Conservation (phyloP, 2,113 vertebrate species). For the Neodontobutis hainanensis region DNA sequence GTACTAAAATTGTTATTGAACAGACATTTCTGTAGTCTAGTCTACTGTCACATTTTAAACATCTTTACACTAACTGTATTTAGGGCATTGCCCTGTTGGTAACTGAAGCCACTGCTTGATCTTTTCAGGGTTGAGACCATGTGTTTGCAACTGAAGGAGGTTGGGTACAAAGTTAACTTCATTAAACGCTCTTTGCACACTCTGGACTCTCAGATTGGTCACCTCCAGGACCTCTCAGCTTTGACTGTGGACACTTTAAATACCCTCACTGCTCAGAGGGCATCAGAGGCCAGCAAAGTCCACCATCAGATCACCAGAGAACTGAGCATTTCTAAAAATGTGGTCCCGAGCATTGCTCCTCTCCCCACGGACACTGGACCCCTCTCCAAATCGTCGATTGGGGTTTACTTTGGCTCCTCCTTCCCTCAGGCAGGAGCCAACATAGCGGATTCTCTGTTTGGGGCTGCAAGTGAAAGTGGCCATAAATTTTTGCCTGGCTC, state of each 20-base stretch:
- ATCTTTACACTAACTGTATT: not conserved
- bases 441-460: slow-evolving; percentile 87
- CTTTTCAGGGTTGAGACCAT: slow-evolving; percentile 91
- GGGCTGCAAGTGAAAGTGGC: slow-evolving; percentile 72
- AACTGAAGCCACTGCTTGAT: slow-evolving; percentile 14
- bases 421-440: slow-evolving; percentile 83
- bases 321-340: slow-evolving; percentile 94
- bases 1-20: slow-evolving; percentile 63
- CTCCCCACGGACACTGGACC: slow-evolving; percentile 85
- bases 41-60: not conserved
- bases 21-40: not conserved
- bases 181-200: slow-evolving; percentile 97
- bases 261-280: slow-evolving; percentile 95
- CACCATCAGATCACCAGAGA: slow-evolving; percentile 97
- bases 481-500: slow-evolving; percentile 57
- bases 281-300: slow-evolving; percentile 96
- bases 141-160: slow-evolving; percentile 97
- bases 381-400: slow-evolving; percentile 86
- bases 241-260: slow-evolving; percentile 98
- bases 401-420: slow-evolving; percentile 85
- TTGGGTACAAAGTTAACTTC: slow-evolving; percentile 96
- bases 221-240: slow-evolving; percentile 97
- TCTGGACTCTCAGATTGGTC: slow-evolving; percentile 96
- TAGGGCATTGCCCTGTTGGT: not conserved
- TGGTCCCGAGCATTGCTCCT: slow-evolving; percentile 87